A percentile compares a stretch with the other conserved stretches of the same genome.
phyloP scores from a whole-genome alignment of 2,113 vertebrate genomes.

The Psephotus haematonotus region DNA sequence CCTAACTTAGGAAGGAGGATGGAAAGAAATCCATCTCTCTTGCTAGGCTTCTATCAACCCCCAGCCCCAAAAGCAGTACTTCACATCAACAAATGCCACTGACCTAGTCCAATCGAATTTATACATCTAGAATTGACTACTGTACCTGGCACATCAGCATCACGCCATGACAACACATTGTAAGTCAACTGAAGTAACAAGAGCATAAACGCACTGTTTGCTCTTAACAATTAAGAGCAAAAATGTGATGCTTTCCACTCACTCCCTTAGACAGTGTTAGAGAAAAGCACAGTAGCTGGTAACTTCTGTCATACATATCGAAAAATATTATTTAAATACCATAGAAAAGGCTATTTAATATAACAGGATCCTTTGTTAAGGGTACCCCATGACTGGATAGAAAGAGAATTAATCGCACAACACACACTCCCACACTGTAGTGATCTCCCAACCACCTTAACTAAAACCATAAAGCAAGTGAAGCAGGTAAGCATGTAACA shows the following conservation, averaged over 20 bases:
- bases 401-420: background rate
- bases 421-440: rapidly evolving
- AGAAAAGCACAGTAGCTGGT: background rate
- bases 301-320: background rate
- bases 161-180: background rate
- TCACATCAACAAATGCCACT: background rate
- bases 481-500: background rate
- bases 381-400: background rate
- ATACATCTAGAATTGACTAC: background rate
- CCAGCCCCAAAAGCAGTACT: background rate
- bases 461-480: background rate
- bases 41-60: background rate
- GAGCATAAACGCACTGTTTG: background rate
- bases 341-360: background rate
- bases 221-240: background rate
- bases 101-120: background rate
- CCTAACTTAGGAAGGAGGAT: background rate
- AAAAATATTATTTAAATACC: background rate
- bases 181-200: background rate
- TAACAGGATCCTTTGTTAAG: background rate
- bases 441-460: background rate
- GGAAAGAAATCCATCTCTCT: background rate
- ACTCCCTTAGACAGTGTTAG: background rate
- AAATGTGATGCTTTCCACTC: background rate
- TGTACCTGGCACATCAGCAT: background rate